Evolutionary conservation across 2,797 vertebrate genomes (phyloP).

Genomic region (Helicolenus hilgendorfi): DNA sequence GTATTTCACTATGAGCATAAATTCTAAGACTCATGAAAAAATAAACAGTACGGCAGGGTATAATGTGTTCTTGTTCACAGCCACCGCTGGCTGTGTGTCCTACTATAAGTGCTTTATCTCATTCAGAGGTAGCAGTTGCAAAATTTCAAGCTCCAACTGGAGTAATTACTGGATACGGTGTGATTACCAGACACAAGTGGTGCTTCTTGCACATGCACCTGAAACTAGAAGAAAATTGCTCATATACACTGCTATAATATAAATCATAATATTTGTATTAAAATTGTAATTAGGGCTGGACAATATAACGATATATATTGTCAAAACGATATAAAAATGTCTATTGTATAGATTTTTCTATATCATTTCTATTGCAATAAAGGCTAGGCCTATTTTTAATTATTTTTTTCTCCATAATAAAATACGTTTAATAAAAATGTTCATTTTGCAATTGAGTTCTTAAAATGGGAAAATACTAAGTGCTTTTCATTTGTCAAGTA

Average conservation of each 20-base stretch:
- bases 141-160: constrained; percentile 30
- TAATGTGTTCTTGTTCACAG: background rate
- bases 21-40: background rate
- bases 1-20: constrained; percentile 19
- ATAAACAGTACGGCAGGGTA: background rate
- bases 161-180: constrained; percentile 28
- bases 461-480: too few species aligned
- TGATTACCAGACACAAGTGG: background rate
- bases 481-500: too few species aligned
- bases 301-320: too few species aligned
- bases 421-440: too few species aligned
- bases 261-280: background rate
- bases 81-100: background rate
- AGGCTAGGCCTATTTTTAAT: background rate
- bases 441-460: too few species aligned
- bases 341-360: too few species aligned
- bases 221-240: background rate
- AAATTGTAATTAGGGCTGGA: background rate
- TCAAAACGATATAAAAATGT: too few species aligned
- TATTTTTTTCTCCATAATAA: too few species aligned
- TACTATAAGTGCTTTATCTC: constrained; percentile 27
- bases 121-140: constrained; percentile 31
- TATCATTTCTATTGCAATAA: background rate
- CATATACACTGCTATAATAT: background rate
- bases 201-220: background rate